Conservation (phyloP, 2,113 vertebrate species). For the Todiramphus chloris region DNA sequence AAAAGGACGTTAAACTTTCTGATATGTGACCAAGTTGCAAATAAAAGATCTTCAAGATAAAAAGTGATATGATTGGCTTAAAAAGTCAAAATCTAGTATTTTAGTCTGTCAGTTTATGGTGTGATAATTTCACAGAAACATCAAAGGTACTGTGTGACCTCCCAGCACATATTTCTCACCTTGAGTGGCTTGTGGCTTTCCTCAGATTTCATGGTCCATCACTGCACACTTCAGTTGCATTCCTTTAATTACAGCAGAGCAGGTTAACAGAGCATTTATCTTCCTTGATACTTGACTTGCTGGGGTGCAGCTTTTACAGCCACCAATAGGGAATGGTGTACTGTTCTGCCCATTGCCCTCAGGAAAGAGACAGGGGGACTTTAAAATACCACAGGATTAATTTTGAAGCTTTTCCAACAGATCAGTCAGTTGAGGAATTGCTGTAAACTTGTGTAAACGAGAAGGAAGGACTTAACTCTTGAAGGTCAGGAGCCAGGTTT, state of each 20-base stretch:
- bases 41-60: slow-evolving; percentile 59
- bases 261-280: slow-evolving; percentile 44
- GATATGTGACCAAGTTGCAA: slow-evolving; percentile 60
- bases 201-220: slow-evolving; percentile 54
- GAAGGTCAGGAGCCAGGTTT: background rate
- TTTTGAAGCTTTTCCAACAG: slow-evolving; percentile 15
- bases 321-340: background rate
- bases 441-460: slow-evolving; percentile 22
- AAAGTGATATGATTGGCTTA: slow-evolving; percentile 49
- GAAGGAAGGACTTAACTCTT: background rate
- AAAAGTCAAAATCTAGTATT: slow-evolving; percentile 63
- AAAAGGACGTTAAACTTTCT: slow-evolving; percentile 63
- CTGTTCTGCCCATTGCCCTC: background rate
- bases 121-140: slow-evolving; percentile 33
- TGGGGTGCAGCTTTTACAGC: slow-evolving; percentile 1
- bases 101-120: slow-evolving; percentile 43
- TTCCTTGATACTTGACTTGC: background rate
- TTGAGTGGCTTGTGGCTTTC: slow-evolving; percentile 22
- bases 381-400: slow-evolving; percentile 4
- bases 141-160: background rate
- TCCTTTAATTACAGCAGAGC: background rate
- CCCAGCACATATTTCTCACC: slow-evolving; percentile 28
- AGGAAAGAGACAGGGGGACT: background rate
- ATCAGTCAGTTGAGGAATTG: background rate
- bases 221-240: background rate